Evolutionary conservation across 2,797 vertebrate species (phyloP), one percentile per base, ranked within the genome.

Genomic region (Ispidina lecontei): DNA sequence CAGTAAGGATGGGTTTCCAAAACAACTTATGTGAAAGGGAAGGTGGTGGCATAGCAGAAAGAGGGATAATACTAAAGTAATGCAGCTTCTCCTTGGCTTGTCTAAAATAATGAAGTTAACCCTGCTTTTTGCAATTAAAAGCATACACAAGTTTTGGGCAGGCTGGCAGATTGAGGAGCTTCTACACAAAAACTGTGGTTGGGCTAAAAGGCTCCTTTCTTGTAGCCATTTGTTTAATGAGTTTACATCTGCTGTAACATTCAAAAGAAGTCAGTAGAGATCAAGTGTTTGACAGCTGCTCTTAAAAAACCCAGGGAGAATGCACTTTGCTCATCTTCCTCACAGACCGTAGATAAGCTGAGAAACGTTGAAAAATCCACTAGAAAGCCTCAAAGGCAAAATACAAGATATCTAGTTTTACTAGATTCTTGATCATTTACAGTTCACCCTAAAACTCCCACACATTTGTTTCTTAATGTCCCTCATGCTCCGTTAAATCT

Each of bases 401-500:
- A 96, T 51, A 92, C 21, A 67, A 2, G 5, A n/a, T 91, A 86
- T 80, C 89, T 87, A 88, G 80, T 96, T 97, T 97, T 97, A 93
- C 87, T 88, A 93, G 94, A 96, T 94, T 94, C 94, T 80, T 96
- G 92, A 96, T 97, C 93, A 79, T 96, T 97, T 96, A 87, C 94
- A 96, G 89, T 91, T 95, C 94, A 94, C 91, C 96, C 96, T 96
- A 79, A 87, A 95, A 96, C 96, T 96, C 97, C 97, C 96, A 97
- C 97, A 97, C 96, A 93, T 97, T 97, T 93, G 94, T 90, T 97
- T 97, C 95, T 97, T 97, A 95, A 94, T 96, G 97, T 97, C 95
- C 96, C 96, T 92, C 60, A 92, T 96, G 95, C 96, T 95, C 94
- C 8, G 85, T 93, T 95, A 96, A 96, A 95, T 80, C 90, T 96